A percentile compares a stretch with the other conserved stretches of the same genome.
These are phyloP conservation scores for Stegastes partitus DNA, from an alignment of 2,113 vertebrate genomes.

Conservation along the genomic window DNA sequence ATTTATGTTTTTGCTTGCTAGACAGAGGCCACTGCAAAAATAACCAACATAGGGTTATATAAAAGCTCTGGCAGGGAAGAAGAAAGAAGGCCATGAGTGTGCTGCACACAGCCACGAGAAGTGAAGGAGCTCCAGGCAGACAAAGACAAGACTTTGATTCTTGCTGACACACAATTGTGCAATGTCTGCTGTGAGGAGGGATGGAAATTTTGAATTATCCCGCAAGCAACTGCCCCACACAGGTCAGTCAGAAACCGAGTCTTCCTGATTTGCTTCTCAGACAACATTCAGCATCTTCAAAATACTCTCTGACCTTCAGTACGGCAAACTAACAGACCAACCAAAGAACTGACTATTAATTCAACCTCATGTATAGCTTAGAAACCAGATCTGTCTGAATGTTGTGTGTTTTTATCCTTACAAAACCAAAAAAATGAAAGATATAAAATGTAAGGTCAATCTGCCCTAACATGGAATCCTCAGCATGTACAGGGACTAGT, in stretches of 20 bases:
- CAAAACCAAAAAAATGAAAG: no score
- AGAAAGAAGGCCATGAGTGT: slow-evolving; percentile 9
- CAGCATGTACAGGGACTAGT: no score
- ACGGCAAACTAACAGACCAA: no score
- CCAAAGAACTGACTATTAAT: no score
- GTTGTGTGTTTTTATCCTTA: no score
- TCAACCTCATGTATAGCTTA: no score
- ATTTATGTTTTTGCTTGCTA: not conserved
- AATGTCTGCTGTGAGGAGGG: slow-evolving; percentile 7
- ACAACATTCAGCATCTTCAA: not conserved
- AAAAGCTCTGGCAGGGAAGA: slow-evolving; percentile 5
- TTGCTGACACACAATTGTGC: slow-evolving; percentile 20
- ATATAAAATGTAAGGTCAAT: no score
- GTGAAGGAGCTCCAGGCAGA: slow-evolving; percentile 20
- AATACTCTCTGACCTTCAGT: no score
- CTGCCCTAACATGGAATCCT: no score
- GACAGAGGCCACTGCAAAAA: slow-evolving; percentile 12
- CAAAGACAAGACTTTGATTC: slow-evolving; percentile 25
- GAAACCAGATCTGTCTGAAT: no score
- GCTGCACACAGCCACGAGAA: not conserved
- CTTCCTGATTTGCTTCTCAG: not conserved
- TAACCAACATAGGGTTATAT: slow-evolving; percentile 22
- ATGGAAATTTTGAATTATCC: not conserved
- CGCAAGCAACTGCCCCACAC: not conserved
- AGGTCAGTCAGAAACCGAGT: not conserved